Base-by-base conservation (phyloP, 2,888 invertebrate genomes). In the Caenorhabditis macrosperma region DNA sequence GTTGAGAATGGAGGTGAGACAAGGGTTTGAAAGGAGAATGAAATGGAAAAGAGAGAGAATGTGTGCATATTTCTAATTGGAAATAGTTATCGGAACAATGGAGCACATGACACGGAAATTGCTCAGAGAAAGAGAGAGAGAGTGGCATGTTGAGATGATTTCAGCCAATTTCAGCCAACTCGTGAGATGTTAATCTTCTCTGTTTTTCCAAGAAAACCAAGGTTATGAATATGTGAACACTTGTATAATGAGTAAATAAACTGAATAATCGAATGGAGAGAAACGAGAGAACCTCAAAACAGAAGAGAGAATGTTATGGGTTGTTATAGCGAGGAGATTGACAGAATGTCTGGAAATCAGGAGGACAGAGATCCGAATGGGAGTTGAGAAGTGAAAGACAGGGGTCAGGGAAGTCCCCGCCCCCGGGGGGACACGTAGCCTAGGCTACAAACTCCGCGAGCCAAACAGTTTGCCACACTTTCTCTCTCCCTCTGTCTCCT, bases 391-490 rank as follows among this genome's bases (percentile, higher is more conserved):
- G 10, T n/a, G n/a, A n/a, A n/a, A n/a, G n/a, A n/a, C n/a, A n/a
- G n/a, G n/a, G n/a, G n/a, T n/a, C n/a, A n/a, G n/a, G n/a, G 5
- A 2, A 22, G 22, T 26, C n/a, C n/a, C 44, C 67, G 48, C 35
- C 67, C 17, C n/a, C 10, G 20, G 44, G n/a, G n/a, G n/a, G 44
- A 44, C 44, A 26, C 46, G 48, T 68, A 68, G 66, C 46, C 66
- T 44, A 20, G 68, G 30, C 68, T 69, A 69, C 68, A 69, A 69
- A 59, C 59, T 60, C 22, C n/a, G 24, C 66, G 59, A 60, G 52
- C 60, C 61, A 61, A 69, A 71, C 71, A 61, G 54, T 71, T 61
- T 30, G 61, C 26, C 68, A 48, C 55, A 68, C 54, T n/a, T 26
- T 57, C 20, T 54, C 46, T 48, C 46, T 41, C 57, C 59, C 46